Conservation (phyloP, 2,797 vertebrate species). For the Cryptoblepharus egeriae region DNA sequence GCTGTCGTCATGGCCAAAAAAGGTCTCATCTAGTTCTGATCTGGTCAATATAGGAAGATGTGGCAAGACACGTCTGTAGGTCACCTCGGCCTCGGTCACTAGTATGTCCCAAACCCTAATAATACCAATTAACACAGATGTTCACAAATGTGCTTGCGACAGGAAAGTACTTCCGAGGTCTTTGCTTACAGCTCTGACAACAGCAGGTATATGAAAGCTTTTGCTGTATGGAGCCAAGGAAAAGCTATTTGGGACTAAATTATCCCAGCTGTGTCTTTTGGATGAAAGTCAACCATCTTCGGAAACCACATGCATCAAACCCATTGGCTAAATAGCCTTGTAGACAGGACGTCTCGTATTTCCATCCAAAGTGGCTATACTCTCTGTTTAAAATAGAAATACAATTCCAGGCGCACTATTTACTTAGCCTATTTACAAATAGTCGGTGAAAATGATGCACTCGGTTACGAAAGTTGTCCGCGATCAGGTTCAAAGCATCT, state of each 20-base stretch:
- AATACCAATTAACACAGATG: not conserved
- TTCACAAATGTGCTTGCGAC: conserved; percentile 29
- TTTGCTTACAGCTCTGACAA: conserved; percentile 56
- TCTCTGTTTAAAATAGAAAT: conserved; percentile 75
- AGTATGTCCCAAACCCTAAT: not conserved
- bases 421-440: conserved; percentile 73
- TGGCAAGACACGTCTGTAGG: not conserved
- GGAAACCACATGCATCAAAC: conserved; percentile 78
- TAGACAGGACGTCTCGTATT: conserved; percentile 82
- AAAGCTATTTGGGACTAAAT: conserved; percentile 80
- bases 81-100: not conserved
- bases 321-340: conserved; percentile 75
- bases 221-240: conserved; percentile 73
- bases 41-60: no score
- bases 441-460: conserved; percentile 63
- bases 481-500: conserved; percentile 57
- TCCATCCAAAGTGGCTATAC: conserved; percentile 74
- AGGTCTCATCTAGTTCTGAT: no score
- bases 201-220: conserved; percentile 75
- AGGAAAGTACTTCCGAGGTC: conserved; percentile 61
- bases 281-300: conserved; percentile 74
- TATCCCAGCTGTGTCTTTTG: conserved; percentile 81
- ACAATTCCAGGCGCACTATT: conserved; percentile 66
- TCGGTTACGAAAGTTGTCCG: conserved; percentile 59
- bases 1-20: no score